Conservation (phyloP, 2,888 invertebrate genomes). For the Cremastinae sp. region DNA sequence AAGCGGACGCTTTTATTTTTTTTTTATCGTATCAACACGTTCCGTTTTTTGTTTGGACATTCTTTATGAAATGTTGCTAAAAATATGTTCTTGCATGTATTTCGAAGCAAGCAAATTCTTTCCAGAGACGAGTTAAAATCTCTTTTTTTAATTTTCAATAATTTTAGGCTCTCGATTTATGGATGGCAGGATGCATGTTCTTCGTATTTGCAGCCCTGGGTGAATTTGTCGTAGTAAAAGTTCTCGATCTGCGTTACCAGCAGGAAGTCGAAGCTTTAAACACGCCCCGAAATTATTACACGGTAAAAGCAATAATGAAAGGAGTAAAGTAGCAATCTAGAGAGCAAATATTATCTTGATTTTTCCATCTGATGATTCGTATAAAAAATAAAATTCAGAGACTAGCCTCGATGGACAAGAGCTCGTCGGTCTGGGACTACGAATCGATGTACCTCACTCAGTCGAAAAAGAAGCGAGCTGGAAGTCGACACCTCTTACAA, state of each 20-base stretch:
- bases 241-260: slow-evolving; percentile 89
- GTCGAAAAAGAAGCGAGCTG: slow-evolving; percentile 68
- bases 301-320: too few species aligned
- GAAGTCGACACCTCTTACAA: slow-evolving; percentile 75
- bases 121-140: background rate
- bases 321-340: too few species aligned
- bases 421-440: slow-evolving; percentile 81
- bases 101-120: background rate
- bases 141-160: background rate
- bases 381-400: slow-evolving; percentile 80
- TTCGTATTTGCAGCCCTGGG: slow-evolving; percentile 92
- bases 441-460: slow-evolving; percentile 68
- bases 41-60: background rate
- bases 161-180: slow-evolving; percentile 88
- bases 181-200: slow-evolving; percentile 95
- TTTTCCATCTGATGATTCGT: too few species aligned
- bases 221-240: slow-evolving; percentile 92
- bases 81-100: too few species aligned
- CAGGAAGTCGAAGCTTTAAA: slow-evolving; percentile 72
- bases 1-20: background rate
- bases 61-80: background rate
- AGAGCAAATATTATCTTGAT: too few species aligned
- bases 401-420: slow-evolving; percentile 85
- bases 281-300: slow-evolving; percentile 60
- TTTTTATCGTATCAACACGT: background rate